Evolutionary conservation across 2,888 invertebrate species (phyloP), one percentile per base, ranked within the genome.

Genomic region (Dasypolia templi): DNA sequence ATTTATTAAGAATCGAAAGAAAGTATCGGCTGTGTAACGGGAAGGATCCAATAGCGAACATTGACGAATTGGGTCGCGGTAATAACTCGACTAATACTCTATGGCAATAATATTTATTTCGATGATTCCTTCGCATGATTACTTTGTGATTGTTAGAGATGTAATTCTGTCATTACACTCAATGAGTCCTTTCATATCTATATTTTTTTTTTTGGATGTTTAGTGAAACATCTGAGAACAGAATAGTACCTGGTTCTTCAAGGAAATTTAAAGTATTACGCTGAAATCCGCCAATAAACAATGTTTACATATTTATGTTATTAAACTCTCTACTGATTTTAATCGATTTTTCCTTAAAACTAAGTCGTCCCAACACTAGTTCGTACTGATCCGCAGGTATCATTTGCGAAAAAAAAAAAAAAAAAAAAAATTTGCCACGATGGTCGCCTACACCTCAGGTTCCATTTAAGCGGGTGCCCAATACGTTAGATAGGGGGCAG

Each of bases 1-100:
- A 93, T 93, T 93, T 92, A 93, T 92, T 92, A 90, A 87, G 88
- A 90, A 91, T 91, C 89, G 89, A 88, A 89, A 89, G 92, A 88
- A 93, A 89, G 90, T 89, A 90, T 88, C 84, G 86, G 72, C 79
- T 75, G 83, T 82, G 87, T 85, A 83, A 85, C 86, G 85, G 86
- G 83, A 84, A 84, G 85, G 87, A 88, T 87, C 89, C 89, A 86
- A 88, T 85, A 87, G 86, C 76, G 91, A 89, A 89, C 90, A 87
- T 87, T 92, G 91, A 92, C 89, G 89, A 90, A 92, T 92, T 88
- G 88, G 83, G 81, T 82, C 83, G 81, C 74, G 74, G 82, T 86
- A 88, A 83, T 83, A 86, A 75, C 58, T 75, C 63, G 22, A 71
- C 72, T 75, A 77, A 86, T 80, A 83, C 83, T 79, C 65, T 70